Conservation (phyloP, 1,140 invertebrate genomes). For the Hermatobates lingyangjiaoensis region DNA sequence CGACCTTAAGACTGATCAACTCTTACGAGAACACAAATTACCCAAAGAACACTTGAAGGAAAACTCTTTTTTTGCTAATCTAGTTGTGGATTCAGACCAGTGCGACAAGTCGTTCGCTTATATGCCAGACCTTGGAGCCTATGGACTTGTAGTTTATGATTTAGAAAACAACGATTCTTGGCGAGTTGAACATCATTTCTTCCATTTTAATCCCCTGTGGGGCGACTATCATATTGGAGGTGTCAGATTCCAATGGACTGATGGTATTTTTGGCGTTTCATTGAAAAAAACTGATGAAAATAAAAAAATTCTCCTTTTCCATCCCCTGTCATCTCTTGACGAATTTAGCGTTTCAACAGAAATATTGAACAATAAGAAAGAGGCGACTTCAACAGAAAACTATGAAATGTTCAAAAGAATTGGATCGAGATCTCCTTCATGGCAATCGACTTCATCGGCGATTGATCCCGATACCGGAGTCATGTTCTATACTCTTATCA, state of each 20-base stretch:
- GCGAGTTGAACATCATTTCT: conserved; percentile 57
- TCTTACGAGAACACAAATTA: conserved; percentile 39
- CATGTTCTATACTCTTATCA: conserved; percentile 53
- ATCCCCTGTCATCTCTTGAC: conserved; percentile 48
- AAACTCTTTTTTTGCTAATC: conserved; percentile 52
- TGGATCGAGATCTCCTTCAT: conserved; percentile 45
- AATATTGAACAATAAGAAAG: conserved; percentile 40
- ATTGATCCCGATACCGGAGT: conserved; percentile 47
- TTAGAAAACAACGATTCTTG: conserved; percentile 50
- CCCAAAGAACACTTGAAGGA: conserved; percentile 39
- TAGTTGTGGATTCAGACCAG: conserved; percentile 47
- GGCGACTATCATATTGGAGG: conserved; percentile 47
- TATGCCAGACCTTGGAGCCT: conserved; percentile 48
- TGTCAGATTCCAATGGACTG: conserved; percentile 50
- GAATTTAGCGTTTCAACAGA: conserved; percentile 36
- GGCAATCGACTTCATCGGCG: conserved; percentile 52
- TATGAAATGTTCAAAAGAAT: conserved; percentile 45
- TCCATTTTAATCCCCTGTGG: conserved; percentile 56
- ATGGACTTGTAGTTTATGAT: conserved; percentile 55
- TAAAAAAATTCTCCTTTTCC: conserved; percentile 53
- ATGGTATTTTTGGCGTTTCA: conserved; percentile 52
- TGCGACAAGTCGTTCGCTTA: conserved; percentile 56
- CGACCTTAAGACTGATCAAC: conserved; percentile 46
- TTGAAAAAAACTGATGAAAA: conserved; percentile 38
- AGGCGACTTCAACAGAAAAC: conserved; percentile 29